Evolutionary conservation across 2,113 vertebrate genomes (phyloP).

Genomic region (Marcusenius ussheri): DNA sequence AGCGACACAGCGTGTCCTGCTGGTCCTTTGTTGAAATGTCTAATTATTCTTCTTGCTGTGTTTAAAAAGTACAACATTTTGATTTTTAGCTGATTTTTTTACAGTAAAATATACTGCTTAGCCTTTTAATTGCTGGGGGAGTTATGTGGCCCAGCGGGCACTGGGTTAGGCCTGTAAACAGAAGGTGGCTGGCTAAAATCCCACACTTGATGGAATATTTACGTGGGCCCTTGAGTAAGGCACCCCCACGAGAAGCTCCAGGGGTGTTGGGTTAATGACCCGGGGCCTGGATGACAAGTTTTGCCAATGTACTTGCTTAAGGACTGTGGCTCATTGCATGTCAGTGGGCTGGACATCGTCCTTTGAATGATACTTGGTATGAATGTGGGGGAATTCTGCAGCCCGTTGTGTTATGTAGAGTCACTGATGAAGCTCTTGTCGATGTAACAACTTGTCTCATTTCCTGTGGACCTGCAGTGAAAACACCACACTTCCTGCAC

Average conservation of each 20-base stretch:
- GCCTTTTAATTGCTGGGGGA: background rate
- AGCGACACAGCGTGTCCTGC: background rate
- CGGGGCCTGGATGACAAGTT: background rate
- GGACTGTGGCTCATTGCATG: background rate
- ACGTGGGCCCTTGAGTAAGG: background rate
- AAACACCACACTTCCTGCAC: slow-evolving; percentile 86
- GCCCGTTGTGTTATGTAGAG: background rate
- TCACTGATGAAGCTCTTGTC: background rate
- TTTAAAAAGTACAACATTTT: background rate
- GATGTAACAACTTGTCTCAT: background rate
- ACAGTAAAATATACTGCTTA: background rate
- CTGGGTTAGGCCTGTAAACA: background rate
- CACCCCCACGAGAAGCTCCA: background rate
- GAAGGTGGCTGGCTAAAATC: background rate
- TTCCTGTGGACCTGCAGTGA: slow-evolving; percentile 54
- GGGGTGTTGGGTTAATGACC: background rate
- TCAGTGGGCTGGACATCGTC: background rate
- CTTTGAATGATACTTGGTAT: background rate
- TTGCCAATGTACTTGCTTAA: background rate
- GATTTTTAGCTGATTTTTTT: background rate
- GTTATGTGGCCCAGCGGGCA: background rate
- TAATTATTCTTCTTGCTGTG: background rate
- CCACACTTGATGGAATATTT: background rate
- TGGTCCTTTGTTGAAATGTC: background rate
- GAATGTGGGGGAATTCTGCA: background rate